Conservation (phyloP, 2,113 vertebrate genomes). For the Anolis carolinensis region DNA sequence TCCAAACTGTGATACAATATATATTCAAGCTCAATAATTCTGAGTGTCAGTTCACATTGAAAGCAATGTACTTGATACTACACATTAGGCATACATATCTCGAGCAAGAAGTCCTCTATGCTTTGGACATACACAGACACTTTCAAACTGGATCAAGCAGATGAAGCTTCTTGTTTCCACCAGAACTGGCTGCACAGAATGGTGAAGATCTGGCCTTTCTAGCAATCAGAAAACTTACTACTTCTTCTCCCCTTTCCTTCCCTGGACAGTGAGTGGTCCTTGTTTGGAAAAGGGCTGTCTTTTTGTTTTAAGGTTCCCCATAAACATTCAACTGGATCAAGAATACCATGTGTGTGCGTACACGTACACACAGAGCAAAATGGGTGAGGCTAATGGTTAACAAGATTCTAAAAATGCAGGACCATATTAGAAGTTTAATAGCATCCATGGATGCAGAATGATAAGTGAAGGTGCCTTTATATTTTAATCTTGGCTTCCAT, state of each 20-base stretch:
- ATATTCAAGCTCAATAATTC: background rate
- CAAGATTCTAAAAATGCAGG: background rate
- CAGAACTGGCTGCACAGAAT: background rate
- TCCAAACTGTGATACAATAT: background rate
- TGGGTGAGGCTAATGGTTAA: no score
- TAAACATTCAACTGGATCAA: background rate
- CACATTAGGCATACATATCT: background rate
- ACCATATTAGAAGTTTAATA: background rate
- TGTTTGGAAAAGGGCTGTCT: background rate
- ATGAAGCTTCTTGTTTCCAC: background rate
- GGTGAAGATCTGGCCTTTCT: background rate
- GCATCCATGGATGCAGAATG: background rate
- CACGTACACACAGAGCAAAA: no score
- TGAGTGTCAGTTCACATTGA: conserved; percentile 2
- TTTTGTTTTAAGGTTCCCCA: background rate
- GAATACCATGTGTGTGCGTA: no score
- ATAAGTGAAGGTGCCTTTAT: background rate
- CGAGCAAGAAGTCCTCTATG: background rate
- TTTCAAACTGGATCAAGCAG: background rate
- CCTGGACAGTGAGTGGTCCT: background rate
- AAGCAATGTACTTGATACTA: background rate
- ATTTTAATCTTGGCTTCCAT: background rate
- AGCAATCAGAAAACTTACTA: background rate
- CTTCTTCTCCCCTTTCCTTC: background rate
- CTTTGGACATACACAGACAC: background rate